Evolutionary conservation across 2,113 vertebrate species (phyloP).

Genomic region (Apeltes quadracus): DNA sequence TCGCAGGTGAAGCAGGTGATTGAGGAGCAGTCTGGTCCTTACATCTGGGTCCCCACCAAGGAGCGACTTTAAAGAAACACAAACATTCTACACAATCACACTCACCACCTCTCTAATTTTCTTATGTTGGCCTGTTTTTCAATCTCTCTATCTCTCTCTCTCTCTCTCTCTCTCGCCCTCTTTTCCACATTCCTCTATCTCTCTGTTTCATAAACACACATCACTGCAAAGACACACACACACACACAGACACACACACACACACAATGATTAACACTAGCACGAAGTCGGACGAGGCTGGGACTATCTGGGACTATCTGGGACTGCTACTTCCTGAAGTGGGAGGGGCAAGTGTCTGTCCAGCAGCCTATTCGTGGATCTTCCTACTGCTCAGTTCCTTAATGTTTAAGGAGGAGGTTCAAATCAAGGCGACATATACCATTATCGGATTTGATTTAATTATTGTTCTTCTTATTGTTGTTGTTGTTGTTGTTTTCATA

Average conservation of each 20-base stretch:
- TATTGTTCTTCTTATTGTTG: constrained; percentile 81
- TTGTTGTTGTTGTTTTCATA: constrained; percentile 78
- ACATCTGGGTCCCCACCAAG: constrained; percentile 96
- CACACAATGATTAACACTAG: constrained; percentile 53
- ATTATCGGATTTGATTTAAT: constrained; percentile 82
- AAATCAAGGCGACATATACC: constrained; percentile 87
- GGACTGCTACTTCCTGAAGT: constrained; percentile 65
- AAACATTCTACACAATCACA: constrained; percentile 34
- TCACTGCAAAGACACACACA: constrained; percentile 32
- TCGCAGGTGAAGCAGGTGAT: constrained; percentile 96
- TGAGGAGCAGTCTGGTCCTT: constrained; percentile 95
- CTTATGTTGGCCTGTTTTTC: constrained; percentile 72
- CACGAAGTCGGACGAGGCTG: constrained; percentile 59
- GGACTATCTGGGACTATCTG: constrained; percentile 75
- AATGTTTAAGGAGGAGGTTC: constrained; percentile 99
- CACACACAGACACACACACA: constrained; percentile 24
- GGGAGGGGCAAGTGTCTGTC: constrained; percentile 82
- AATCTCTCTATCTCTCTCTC: constrained; percentile 52
- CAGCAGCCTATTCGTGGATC: constrained; percentile 86
- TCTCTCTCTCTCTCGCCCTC: constrained; percentile 17
- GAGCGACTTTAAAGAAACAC: constrained; percentile 88
- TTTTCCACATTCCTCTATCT: constrained; percentile 26
- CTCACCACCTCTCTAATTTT: constrained; percentile 59
- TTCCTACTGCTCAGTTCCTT: constrained; percentile 92
- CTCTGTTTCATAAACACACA: constrained; percentile 11